A percentile compares a stretch with the other conserved stretches of the same genome.
Evolutionary conservation across 2,113 vertebrate species (phyloP).

Genomic region (Salvelinus fontinalis): DNA sequence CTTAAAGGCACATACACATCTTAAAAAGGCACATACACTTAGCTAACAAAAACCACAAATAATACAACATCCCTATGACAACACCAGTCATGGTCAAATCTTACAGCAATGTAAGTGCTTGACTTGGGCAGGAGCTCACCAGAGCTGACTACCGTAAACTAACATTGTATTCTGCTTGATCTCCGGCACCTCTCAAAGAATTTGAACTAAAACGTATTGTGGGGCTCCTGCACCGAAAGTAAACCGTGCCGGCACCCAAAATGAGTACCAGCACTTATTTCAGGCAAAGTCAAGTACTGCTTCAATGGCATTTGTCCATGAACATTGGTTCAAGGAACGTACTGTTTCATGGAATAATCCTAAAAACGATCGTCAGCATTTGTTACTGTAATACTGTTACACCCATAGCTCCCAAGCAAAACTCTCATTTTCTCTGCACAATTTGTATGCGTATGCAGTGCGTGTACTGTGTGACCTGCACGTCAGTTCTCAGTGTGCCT

Average conservation of each 20-base stretch:
- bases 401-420: no score
- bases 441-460: neutral
- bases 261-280: no score
- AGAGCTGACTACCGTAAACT: no score
- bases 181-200: no score
- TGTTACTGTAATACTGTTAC: neutral
- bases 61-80: neutral
- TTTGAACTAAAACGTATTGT: no score
- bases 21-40: neutral
- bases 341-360: neutral
- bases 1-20: neutral
- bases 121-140: no score
- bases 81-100: neutral
- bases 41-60: neutral
- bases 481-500: constrained; percentile 19
- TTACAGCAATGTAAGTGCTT: neutral
- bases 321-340: neutral
- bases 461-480: neutral
- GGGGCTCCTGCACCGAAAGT: no score
- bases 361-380: neutral
- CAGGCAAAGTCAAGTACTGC: no score
- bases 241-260: no score
- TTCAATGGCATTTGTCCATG: neutral
- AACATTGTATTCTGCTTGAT: no score
- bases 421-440: neutral